A percentile compares a stretch with the other conserved stretches of the same genome.
Evolutionary conservation across 2,888 invertebrate species (phyloP).

Genomic region (Operophtera brumata): DNA sequence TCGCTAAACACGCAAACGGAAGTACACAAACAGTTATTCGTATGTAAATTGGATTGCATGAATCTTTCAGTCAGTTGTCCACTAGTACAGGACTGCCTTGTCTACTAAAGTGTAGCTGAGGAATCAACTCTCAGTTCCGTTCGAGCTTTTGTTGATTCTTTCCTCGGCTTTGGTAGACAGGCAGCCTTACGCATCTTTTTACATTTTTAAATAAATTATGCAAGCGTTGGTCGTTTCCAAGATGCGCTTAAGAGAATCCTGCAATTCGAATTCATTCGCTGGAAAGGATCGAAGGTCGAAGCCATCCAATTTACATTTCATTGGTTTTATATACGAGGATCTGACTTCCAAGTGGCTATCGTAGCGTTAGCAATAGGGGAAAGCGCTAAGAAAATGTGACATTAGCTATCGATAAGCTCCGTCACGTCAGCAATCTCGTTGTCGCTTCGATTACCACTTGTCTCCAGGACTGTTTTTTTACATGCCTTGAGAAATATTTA

Average conservation of each 20-base stretch:
- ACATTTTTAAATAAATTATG: conserved; percentile 11
- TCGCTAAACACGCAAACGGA: conserved; percentile 15
- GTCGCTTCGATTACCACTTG: not conserved
- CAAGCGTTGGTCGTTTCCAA: conserved; percentile 5
- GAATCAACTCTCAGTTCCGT: not conserved
- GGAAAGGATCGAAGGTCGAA: conserved; percentile 21
- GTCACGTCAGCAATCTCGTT: not conserved
- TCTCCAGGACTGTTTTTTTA: not conserved
- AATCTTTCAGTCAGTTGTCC: conserved; percentile 5
- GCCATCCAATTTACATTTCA: conserved; percentile 23
- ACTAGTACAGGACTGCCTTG: not conserved
- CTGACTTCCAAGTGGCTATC: conserved; percentile 2
- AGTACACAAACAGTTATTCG: conserved; percentile 8
- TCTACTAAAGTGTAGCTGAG: not conserved
- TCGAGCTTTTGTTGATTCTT: not conserved
- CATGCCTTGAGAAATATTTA: not conserved
- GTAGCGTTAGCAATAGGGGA: not conserved
- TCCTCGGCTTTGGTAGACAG: not conserved
- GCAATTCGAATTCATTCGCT: conserved; percentile 13
- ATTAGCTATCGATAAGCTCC: not conserved
- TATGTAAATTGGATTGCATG: conserved; percentile 21
- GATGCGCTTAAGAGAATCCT: conserved; percentile 8
- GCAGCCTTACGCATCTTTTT: not conserved
- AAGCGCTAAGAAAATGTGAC: not conserved
- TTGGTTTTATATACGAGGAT: conserved; percentile 19